Conservation (phyloP, 2,797 vertebrate species). For the Chaenodraco wilsoni region DNA sequence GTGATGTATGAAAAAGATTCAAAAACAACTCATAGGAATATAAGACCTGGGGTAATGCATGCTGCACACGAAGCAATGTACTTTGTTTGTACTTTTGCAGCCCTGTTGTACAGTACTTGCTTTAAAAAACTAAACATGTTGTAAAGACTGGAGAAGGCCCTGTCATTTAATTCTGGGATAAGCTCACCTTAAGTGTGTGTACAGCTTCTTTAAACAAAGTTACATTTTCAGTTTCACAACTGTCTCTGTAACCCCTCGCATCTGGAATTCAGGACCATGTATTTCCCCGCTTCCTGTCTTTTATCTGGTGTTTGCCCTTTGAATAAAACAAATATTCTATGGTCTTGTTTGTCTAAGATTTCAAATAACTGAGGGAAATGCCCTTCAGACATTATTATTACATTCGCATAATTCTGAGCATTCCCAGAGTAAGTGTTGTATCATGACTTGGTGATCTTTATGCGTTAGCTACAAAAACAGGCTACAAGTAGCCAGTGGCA, state of each 20-base stretch:
- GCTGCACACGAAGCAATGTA: neutral
- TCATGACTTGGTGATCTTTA: neutral
- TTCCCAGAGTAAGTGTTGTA: neutral
- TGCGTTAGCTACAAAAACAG: conserved; percentile 9
- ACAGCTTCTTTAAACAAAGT: conserved; percentile 22
- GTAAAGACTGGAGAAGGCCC: conserved; percentile 13
- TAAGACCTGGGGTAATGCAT: neutral
- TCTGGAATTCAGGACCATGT: conserved; percentile 11
- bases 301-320: neutral
- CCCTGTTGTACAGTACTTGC: neutral
- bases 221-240: conserved; percentile 22
- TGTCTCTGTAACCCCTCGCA: neutral
- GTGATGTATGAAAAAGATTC: conserved; percentile 2
- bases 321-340: neutral
- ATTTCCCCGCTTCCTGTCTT: neutral
- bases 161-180: conserved; percentile 9
- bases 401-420: neutral
- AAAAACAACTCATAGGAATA: neutral
- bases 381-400: conserved; percentile 7
- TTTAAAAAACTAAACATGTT: conserved; percentile 6
- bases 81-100: conserved; percentile 1
- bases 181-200: conserved; percentile 16
- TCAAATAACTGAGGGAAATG: conserved; percentile 7
- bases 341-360: conserved; percentile 7
- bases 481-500: conserved; percentile 2